Evolutionary conservation across 2,888 invertebrate species (phyloP), one percentile per base, ranked within the genome.

Genomic region (Ceraclea dissimilis): DNA sequence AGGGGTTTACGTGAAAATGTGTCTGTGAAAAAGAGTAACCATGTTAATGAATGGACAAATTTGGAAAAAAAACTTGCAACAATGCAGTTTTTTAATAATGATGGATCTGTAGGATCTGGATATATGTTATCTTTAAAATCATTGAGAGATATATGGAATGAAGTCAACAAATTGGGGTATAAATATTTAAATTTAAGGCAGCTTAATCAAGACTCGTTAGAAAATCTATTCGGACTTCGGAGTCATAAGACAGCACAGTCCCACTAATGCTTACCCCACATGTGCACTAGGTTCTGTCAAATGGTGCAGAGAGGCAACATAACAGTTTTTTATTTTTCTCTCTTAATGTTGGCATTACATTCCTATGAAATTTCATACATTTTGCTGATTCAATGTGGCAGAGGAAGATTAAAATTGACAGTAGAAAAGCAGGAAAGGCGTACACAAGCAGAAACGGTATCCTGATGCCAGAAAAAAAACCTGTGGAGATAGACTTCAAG

Each of bases 191-290:
- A 46, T 46, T 18, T 46, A 13, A 2, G 46, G 16, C 46, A 46
- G 13, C 6, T 46, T 13, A 46, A 46, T 18, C 46, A 46, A 46
- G 46, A 46, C 18, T 2, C 46, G 11, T 19, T 46, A 6, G 46
- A 46, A 46, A 46, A 46, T 46, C 13, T 46, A 18, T 46, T 46
- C 13, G 46, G 46, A 13, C 4, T 46, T 46, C 13, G 46, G 46
- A 13, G 20, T 46, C 19, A 43, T 43, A 8, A 43, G 43, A 17
- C 46, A 46, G 13, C 46, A 46, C 13, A 46, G 46, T 46, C 46
- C 46, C 20, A 19, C 18, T 19, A 46, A 46, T 46, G 13, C 2
- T 19, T 4, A 46, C 46, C 46, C 46, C 17, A 46, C 46, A 46
- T 46, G 46, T 19, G 2, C 46, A 19, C 46, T n/a, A n/a, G n/a